These are phyloP conservation scores for Drosophila asahinai DNA, from an alignment of 1,140 invertebrate species.

Conservation along the genomic window DNA sequence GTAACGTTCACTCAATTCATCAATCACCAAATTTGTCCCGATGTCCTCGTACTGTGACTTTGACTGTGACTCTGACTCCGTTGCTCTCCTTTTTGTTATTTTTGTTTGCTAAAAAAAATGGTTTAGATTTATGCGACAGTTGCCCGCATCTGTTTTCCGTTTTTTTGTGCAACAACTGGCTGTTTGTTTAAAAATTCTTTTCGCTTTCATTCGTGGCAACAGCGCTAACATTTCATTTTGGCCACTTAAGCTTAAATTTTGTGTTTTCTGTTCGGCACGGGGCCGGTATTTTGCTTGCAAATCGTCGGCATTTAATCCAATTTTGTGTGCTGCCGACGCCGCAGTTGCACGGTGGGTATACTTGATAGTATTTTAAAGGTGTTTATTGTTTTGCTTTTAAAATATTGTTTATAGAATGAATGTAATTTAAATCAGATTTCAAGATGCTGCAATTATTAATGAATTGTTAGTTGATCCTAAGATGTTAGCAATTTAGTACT, in stretches of 20 bases:
- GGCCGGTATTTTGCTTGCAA: constrained; percentile 30
- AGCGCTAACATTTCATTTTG: constrained; percentile 41
- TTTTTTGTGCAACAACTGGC: constrained; percentile 24
- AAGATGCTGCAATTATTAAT: no score
- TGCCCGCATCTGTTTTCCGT: constrained; percentile 22
- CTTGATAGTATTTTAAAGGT: no score
- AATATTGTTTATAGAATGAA: neutral
- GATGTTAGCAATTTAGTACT: neutral
- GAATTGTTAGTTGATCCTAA: neutral
- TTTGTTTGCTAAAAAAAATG: constrained; percentile 48
- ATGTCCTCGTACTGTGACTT: constrained; percentile 34
- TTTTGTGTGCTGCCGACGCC: constrained; percentile 16
- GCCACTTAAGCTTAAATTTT: constrained; percentile 53
- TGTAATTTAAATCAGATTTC: no score
- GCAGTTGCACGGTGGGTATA: constrained; percentile 16
- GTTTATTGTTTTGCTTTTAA: neutral
- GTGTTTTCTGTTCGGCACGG: constrained; percentile 13
- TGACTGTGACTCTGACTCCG: constrained; percentile 1
- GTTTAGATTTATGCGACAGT: constrained; percentile 66
- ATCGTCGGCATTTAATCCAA: constrained; percentile 56
- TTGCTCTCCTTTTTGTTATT: constrained; percentile 34
- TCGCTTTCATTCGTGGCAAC: constrained; percentile 13
- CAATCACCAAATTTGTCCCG: constrained; percentile 58
- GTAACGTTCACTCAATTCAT: constrained; percentile 68
- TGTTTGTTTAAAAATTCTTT: constrained; percentile 21